Base-by-base conservation (phyloP, 2,113 vertebrate species). In the Odocoileus virginianus region DNA sequence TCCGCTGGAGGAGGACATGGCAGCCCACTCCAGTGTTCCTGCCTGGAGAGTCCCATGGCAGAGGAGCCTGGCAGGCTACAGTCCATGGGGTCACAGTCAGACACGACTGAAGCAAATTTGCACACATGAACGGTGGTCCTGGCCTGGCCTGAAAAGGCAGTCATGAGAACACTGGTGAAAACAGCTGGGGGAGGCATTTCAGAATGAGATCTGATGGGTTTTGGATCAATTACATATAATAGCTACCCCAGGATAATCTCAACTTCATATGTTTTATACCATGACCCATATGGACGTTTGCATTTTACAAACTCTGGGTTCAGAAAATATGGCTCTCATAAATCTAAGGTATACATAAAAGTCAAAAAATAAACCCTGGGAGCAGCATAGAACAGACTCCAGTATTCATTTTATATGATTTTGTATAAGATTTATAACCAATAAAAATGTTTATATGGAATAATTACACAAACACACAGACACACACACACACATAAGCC, bases 341-440 rank as follows among this genome's bases (percentile, higher is more conserved):
- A 95, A 91, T 50, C 71, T 61, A 84, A 96, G 10, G 30, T 86
- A 95, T 36, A 76, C 40, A 87, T 93, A 94, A 87, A 96, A 57
- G 30, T 58, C 16, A 84, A 87, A 88, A 96, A 82, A 61, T 50
- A 97, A 97, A 95, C 87, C 45, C 52, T 82, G 21, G 81, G 27
- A 71, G 50, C 54, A 79, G 30, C 25, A 33, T 28, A 58, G n/a
- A 81, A 76, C 17, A 79, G 91, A 93, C 88, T 91, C 86, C 8
- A 67, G 52, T 64, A 76, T 92, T 94, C 64, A 93, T 88, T 87
- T 93, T 94, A 85, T 82, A 61, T 86, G 57, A 88, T 28, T 91
- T 93, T 74, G 87, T 76, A 25, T 78, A 81, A 95, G 57, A 95
- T 91, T 97, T 93, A 91, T 60, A 95, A 92, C n/a, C 76, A 97